phyloP scores from a whole-genome alignment of 2,888 invertebrate genomes.

The Eustalomyia histrio region DNA sequence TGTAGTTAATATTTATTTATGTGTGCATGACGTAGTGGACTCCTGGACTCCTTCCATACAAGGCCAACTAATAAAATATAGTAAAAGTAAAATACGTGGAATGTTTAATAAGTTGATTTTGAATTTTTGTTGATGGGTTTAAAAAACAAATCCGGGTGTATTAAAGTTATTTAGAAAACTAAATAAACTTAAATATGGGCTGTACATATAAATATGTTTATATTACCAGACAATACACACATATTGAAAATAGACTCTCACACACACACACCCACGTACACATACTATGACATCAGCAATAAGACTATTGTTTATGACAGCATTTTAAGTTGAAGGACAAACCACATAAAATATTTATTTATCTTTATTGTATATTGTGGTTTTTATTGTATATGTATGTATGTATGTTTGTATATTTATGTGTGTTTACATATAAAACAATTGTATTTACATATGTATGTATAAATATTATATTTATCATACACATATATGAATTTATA shows the following conservation, averaged over 20 bases:
- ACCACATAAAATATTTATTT: slow-evolving; percentile 38
- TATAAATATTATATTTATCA: slow-evolving; percentile 26
- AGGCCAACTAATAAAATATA: slow-evolving; percentile 14
- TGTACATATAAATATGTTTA: no score
- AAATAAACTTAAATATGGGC: slow-evolving; percentile 20
- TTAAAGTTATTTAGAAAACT: slow-evolving; percentile 31
- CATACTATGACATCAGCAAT: slow-evolving; percentile 43
- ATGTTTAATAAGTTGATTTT: slow-evolving; percentile 33
- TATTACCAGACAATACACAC: no score
- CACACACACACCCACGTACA: background rate
- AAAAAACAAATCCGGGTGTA: slow-evolving; percentile 29
- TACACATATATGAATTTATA: slow-evolving; percentile 25
- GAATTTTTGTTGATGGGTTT: slow-evolving; percentile 24
- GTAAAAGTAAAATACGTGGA: slow-evolving; percentile 9
- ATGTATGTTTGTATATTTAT: slow-evolving; percentile 2
- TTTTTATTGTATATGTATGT: no score
- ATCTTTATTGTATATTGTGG: slow-evolving; percentile 31
- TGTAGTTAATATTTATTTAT: slow-evolving; percentile 8
- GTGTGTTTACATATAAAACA: background rate
- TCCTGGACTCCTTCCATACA: slow-evolving; percentile 14
- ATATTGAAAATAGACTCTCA: background rate
- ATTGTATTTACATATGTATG: slow-evolving; percentile 12
- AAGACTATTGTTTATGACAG: slow-evolving; percentile 60
- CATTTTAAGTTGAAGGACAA: slow-evolving; percentile 57
- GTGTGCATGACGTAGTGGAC: background rate